Conservation (phyloP, 2,888 invertebrate genomes). For the Notodonta ziczac region DNA sequence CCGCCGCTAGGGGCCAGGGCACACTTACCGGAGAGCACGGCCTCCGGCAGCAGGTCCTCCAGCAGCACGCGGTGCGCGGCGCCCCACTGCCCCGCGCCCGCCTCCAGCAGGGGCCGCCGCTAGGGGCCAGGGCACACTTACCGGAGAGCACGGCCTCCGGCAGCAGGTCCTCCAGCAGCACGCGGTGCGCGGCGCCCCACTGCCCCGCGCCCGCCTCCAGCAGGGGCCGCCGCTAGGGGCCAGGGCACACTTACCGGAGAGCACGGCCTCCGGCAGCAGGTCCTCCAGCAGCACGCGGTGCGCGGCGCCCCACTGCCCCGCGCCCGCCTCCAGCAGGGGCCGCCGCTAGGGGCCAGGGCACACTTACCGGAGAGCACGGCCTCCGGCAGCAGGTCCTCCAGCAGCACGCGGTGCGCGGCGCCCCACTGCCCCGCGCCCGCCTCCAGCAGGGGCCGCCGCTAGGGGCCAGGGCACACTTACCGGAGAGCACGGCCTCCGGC, state of each 20-base stretch:
- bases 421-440: constrained; percentile 88
- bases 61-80: constrained; percentile 90
- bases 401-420: constrained; percentile 89
- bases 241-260: constrained; percentile 84
- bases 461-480: constrained; percentile 60
- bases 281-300: constrained; percentile 83
- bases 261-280: constrained; percentile 91
- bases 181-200: constrained; percentile 90
- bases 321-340: constrained; percentile 85
- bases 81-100: constrained; percentile 88
- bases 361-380: constrained; percentile 89
- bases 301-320: constrained; percentile 87
- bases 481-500: constrained; percentile 91
- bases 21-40: constrained; percentile 88
- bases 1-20: constrained; percentile 50
- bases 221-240: constrained; percentile 62
- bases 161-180: constrained; percentile 90
- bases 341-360: constrained; percentile 50
- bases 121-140: constrained; percentile 45
- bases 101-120: too few relatives aligned
- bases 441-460: too few relatives aligned
- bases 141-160: constrained; percentile 91
- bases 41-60: constrained; percentile 90
- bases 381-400: constrained; percentile 90
- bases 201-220: constrained; percentile 88